Base-by-base conservation (phyloP, 2,888 invertebrate species). In the Cephus nigrinus region DNA sequence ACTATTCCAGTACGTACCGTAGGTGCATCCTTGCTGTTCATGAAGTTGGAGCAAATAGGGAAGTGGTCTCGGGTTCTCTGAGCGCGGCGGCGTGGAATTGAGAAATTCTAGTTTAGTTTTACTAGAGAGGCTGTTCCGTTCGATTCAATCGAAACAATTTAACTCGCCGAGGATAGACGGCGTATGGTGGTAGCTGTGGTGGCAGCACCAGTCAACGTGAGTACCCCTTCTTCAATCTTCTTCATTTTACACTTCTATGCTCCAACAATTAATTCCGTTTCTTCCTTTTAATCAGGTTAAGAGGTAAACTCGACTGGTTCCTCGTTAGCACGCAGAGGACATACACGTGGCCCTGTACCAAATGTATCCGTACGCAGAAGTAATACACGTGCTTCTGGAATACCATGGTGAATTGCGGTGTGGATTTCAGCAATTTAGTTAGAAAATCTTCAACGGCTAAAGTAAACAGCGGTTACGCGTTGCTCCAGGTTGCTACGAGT, bases 211-310 rank as follows among this genome's bases (percentile, higher is more conserved):
- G 32, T 71, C 33, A 31, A 32, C 30, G 71, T n/a, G 71, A 31
- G 71, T 71, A 12, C 31, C 33, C 71, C n/a, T 31, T 31, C 32
- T 71, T 71, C 71, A 9, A 15, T 71, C 31, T 71, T 33, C 33
- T 15, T 31, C 71, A 15, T 23, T 71, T 71, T 12, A 1, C 15
- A 15, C 15, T 33, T 9, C 71, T 31, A 31, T 71, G 5, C 71
- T 3, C 23, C 4, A 4, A 79, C 78, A 77, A 75, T 73, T 75
- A 76, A 79, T 80, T 80, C 74, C 71, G 40, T 75, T 77, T 36
- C 76, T 82, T 79, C 79, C 74, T 78, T 79, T 84, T 80, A 81
- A 85, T 82, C 80, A 79, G 83, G 81, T 82, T 80, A 82, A 84
- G 76, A 34, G 80, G 78, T 55, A 75, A 80, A 83, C 81, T 82